Conservation (phyloP, 92 coral and sea anemone species). For the Siderastrea radians region DNA sequence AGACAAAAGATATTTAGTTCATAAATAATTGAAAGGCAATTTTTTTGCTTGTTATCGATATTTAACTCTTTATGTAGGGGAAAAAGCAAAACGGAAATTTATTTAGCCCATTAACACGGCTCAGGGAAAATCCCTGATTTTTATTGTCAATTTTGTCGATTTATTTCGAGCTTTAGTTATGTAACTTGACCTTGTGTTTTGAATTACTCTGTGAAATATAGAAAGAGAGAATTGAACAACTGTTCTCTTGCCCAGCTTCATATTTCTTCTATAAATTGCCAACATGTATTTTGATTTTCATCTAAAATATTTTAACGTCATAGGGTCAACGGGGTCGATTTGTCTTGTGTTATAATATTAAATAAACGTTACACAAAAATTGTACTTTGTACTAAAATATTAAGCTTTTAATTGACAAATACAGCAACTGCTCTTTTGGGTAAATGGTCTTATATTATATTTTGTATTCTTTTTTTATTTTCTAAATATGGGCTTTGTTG, state of each 20-base stretch:
- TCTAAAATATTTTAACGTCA: background rate
- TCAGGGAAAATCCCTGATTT: constrained; percentile 77
- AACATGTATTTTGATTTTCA: background rate
- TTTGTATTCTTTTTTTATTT: background rate
- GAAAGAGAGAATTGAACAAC: background rate
- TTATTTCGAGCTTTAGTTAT: background rate
- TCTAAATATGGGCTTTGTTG: background rate
- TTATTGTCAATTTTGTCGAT: constrained; percentile 19
- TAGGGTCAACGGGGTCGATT: background rate
- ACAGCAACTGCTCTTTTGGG: background rate
- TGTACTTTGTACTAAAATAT: constrained; percentile 13
- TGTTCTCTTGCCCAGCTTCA: background rate
- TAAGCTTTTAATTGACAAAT: background rate
- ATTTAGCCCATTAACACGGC: constrained; percentile 24
- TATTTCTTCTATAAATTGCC: constrained; percentile 1
- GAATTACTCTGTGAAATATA: background rate
- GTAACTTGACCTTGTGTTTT: background rate
- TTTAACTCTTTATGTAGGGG: background rate
- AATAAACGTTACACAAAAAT: background rate
- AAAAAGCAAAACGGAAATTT: constrained; percentile 20
- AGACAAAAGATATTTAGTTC: constrained; percentile 42
- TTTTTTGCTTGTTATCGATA: constrained; percentile 1
- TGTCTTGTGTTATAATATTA: background rate
- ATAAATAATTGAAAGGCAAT: constrained; percentile 39
- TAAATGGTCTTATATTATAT: background rate